phyloP scores from a whole-genome alignment of 2,888 invertebrate genomes.

The Zaprionus obscuricornis region DNA sequence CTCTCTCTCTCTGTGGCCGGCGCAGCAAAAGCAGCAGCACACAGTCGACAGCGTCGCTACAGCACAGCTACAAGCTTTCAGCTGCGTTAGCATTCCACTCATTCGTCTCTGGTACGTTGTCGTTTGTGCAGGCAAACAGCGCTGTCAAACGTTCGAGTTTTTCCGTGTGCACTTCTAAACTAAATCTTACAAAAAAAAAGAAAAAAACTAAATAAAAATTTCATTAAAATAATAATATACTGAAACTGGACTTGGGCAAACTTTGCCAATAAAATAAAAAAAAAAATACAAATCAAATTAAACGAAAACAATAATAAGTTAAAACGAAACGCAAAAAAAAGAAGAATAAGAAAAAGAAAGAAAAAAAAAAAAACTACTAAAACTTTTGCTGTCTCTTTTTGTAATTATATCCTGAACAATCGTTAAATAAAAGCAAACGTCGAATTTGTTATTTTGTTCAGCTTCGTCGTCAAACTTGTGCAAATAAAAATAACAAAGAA shows the following conservation, averaged over 20 bases:
- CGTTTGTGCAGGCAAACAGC: constrained; percentile 63
- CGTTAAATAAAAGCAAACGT: constrained; percentile 47
- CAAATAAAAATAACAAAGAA: constrained; percentile 47
- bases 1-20: not conserved
- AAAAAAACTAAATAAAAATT: constrained; percentile 21
- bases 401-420: constrained; percentile 13
- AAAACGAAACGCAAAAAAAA: too few species aligned
- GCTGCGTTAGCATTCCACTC: constrained; percentile 59
- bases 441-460: constrained; percentile 52
- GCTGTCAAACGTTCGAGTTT: constrained; percentile 53
- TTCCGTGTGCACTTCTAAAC: constrained; percentile 70
- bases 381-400: constrained; percentile 28
- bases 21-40: not conserved
- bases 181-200: constrained; percentile 31
- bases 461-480: constrained; percentile 57
- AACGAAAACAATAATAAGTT: not conserved
- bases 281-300: constrained; percentile 5
- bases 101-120: constrained; percentile 67
- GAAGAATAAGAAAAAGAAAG: constrained; percentile 3
- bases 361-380: constrained; percentile 1
- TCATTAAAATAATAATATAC: too few species aligned
- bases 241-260: constrained; percentile 41
- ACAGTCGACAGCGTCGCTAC: constrained; percentile 14
- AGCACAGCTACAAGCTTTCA: constrained; percentile 57
- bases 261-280: constrained; percentile 24